A percentile compares a stretch with the other conserved stretches of the same genome.
Conservation (phyloP, 2,888 invertebrate species). For the Macrosoma leucophasiata region DNA sequence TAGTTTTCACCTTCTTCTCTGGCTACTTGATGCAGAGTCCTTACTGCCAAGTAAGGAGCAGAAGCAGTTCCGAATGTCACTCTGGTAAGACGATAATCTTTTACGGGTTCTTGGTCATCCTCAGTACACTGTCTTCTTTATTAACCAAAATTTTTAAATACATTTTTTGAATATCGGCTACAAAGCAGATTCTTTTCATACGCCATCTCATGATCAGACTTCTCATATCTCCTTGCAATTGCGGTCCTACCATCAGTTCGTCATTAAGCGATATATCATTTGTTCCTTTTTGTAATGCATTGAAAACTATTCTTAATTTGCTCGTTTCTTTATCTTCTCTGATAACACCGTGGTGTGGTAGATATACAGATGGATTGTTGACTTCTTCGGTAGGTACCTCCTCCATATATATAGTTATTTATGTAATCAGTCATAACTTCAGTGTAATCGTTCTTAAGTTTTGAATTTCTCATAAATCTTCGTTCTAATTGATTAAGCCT, state of each 20-base stretch:
- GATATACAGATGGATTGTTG: slow-evolving; percentile 7
- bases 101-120: slow-evolving; percentile 5
- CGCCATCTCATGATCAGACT: slow-evolving; percentile 3
- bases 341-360: neutral
- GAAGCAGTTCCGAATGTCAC: slow-evolving; percentile 25
- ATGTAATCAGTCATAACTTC: slow-evolving; percentile 6
- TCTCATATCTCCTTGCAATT: slow-evolving; percentile 21
- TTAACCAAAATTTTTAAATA: slow-evolving; percentile 7
- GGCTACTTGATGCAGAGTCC: slow-evolving; percentile 15
- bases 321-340: slow-evolving; percentile 1
- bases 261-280: slow-evolving; percentile 21
- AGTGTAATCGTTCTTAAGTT: neutral
- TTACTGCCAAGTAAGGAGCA: slow-evolving; percentile 22
- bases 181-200: neutral
- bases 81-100: slow-evolving; percentile 15
- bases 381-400: slow-evolving; percentile 4
- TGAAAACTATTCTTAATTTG: neutral
- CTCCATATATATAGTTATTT: slow-evolving; percentile 1
- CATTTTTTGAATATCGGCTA: slow-evolving; percentile 9
- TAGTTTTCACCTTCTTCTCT: slow-evolving; percentile 12
- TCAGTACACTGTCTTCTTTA: slow-evolving; percentile 1
- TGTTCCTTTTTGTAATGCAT: slow-evolving; percentile 1
- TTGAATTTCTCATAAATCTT: slow-evolving; percentile 8
- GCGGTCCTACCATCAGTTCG: slow-evolving; percentile 21
- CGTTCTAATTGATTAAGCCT: slow-evolving; percentile 24